Conservation (phyloP, 2,797 vertebrate genomes). For the Sebastes itinus region DNA sequence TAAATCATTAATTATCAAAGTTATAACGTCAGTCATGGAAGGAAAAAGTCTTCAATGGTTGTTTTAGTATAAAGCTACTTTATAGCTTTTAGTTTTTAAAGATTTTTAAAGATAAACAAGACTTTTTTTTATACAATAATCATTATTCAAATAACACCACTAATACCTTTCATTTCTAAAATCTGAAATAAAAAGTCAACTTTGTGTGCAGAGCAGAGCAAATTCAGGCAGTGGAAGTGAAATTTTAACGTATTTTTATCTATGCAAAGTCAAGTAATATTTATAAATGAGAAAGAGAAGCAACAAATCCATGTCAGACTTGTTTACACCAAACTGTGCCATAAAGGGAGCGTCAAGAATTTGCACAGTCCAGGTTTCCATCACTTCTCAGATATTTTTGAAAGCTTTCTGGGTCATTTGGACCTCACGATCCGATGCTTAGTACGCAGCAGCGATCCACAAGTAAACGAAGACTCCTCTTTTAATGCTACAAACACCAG, state of each 20-base stretch:
- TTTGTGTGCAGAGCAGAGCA: not conserved
- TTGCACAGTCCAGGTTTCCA: not conserved
- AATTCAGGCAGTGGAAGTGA: not conserved
- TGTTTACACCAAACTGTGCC: conserved; percentile 29
- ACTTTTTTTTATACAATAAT: not conserved
- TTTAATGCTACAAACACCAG: conserved; percentile 49
- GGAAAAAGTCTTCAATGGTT: not conserved
- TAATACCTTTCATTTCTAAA: not conserved
- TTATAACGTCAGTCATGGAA: not conserved
- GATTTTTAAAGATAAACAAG: not conserved
- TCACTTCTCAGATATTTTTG: not conserved
- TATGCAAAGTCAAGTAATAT: not conserved
- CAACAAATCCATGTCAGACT: conserved; percentile 12
- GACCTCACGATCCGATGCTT: conserved; percentile 1
- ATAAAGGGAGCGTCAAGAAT: not conserved
- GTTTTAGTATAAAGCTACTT: not conserved
- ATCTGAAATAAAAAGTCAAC: not conserved
- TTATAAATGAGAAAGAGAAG: not conserved
- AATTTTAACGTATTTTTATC: not conserved
- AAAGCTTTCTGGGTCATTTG: conserved; percentile 37
- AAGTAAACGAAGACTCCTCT: conserved; percentile 1
- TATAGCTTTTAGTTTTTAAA: not conserved
- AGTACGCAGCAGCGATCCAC: conserved; percentile 20
- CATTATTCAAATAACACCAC: not conserved
- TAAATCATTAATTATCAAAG: not conserved